Conservation (phyloP, 2,797 vertebrate genomes). For the Sebastes vulpes region DNA sequence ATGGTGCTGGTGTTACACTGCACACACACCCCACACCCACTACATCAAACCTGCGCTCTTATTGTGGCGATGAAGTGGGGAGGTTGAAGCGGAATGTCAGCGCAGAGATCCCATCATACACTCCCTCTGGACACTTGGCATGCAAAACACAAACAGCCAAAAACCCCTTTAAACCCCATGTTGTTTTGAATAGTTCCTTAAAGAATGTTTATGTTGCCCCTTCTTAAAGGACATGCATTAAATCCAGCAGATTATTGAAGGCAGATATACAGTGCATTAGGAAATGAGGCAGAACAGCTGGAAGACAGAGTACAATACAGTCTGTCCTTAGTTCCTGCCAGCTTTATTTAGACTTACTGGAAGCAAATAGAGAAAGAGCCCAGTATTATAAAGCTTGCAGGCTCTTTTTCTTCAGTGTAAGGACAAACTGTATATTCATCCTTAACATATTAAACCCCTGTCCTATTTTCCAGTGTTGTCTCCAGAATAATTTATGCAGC, state of each 20-base stretch:
- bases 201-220: conserved; percentile 36
- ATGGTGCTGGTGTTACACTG: background rate
- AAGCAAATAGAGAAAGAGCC: background rate
- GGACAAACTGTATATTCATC: background rate
- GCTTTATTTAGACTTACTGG: background rate
- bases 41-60: background rate
- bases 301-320: background rate
- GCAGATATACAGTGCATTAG: background rate
- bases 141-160: conserved; percentile 17
- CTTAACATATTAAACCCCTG: fast-evolving
- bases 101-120: background rate
- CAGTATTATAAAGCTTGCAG: background rate
- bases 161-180: conserved; percentile 4
- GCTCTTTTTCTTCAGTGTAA: background rate
- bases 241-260: conserved; percentile 1
- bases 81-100: background rate
- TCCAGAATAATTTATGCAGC: background rate
- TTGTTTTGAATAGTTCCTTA: conserved; percentile 23
- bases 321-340: background rate
- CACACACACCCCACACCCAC: background rate
- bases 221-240: conserved; percentile 6
- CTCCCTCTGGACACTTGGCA: conserved; percentile 20
- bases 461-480: background rate
- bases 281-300: conserved; percentile 29
- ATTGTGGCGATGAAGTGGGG: background rate